These are phyloP conservation scores for Coracias cyanogaster DNA, from an alignment of 2,797 vertebrate species.

Conservation along the genomic window DNA sequence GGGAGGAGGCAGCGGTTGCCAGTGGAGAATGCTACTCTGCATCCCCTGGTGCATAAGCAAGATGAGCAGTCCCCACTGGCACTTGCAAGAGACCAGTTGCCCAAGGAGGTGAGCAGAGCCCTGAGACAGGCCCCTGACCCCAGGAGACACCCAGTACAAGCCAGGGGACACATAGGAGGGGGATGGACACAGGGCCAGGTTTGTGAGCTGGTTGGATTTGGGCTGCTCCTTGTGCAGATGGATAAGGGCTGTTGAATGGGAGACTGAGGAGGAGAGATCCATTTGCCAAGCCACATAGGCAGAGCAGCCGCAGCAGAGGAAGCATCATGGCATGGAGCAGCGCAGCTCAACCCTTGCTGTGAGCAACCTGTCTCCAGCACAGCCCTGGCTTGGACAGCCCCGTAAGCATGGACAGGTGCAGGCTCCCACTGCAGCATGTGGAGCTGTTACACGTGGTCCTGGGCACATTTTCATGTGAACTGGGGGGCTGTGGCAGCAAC, in stretches of 20 bases:
- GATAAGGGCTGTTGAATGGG: background rate
- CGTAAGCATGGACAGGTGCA: rapidly evolving
- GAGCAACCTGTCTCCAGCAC: rapidly evolving
- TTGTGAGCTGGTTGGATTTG: background rate
- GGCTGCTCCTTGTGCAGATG: rapidly evolving
- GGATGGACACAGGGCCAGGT: background rate
- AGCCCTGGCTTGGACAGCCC: background rate
- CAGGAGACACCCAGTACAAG: background rate
- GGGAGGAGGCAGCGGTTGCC: background rate
- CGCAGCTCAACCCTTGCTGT: background rate
- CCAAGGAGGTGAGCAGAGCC: background rate
- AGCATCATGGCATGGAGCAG: background rate
- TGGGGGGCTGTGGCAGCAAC: background rate
- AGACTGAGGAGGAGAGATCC: background rate
- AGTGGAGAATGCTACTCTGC: background rate
- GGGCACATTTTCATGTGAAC: background rate
- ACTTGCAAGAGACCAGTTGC: background rate
- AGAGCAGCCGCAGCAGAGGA: background rate
- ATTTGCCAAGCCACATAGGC: background rate
- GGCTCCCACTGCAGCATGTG: background rate
- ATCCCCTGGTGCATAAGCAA: background rate
- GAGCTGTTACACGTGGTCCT: background rate
- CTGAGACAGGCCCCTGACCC: background rate
- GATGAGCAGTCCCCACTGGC: background rate
- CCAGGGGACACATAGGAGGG: background rate